A percentile compares a stretch with the other conserved stretches of the same genome.
Evolutionary conservation across 2,797 vertebrate species (phyloP).

Genomic region (Epinephelus coioides): DNA sequence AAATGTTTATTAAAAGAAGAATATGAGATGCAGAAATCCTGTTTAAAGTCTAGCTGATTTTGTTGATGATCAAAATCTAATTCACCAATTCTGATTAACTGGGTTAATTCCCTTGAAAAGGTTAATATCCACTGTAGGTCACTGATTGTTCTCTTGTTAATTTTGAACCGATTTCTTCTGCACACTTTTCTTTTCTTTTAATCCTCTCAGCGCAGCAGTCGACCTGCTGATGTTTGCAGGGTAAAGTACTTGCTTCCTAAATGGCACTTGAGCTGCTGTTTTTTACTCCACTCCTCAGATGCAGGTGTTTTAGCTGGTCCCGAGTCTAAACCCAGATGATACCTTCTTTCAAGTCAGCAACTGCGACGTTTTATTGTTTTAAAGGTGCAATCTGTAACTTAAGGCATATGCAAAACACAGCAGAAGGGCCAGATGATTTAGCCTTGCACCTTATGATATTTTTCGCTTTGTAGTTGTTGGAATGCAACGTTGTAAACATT

Average conservation of each 20-base stretch:
- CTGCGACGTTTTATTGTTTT: neutral
- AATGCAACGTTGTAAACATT: neutral
- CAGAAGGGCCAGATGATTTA: neutral
- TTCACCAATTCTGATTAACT: neutral
- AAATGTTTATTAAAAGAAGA: neutral
- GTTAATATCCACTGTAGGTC: neutral
- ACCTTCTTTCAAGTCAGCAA: neutral
- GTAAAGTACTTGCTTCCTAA: neutral
- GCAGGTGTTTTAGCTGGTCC: neutral
- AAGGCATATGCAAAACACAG: too few relatives aligned
- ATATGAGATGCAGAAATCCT: neutral
- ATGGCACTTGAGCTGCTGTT: neutral
- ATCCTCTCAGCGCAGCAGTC: neutral
- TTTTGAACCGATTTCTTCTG: neutral
- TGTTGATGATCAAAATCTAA: neutral
- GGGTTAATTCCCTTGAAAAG: conserved; percentile 21
- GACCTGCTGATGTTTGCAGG: conserved; percentile 1
- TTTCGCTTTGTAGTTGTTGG: too few relatives aligned
- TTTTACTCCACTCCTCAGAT: neutral
- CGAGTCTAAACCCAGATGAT: neutral
- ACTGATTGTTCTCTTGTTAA: neutral
- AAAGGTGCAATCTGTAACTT: neutral
- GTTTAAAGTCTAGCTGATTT: neutral
- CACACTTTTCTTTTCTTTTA: neutral
- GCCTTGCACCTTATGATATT: too few relatives aligned